A percentile compares a stretch with the other conserved stretches of the same genome.
These are phyloP conservation scores for Cirrhinus mrigala DNA, from an alignment of 2,797 vertebrate genomes.

Conservation along the genomic window DNA sequence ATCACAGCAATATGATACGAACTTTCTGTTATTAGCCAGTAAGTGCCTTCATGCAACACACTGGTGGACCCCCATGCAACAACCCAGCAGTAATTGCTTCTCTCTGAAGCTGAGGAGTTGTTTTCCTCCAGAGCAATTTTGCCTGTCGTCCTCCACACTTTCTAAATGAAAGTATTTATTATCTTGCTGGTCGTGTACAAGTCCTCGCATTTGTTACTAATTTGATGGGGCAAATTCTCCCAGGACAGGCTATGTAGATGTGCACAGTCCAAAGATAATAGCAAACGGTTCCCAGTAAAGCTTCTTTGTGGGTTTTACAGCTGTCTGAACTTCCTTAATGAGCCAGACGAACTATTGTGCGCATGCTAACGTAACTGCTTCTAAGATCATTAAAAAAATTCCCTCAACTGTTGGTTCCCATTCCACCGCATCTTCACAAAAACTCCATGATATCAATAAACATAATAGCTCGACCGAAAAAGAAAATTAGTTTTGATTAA, in stretches of 20 bases:
- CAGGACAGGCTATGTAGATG: neutral
- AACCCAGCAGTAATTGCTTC: conserved; percentile 37
- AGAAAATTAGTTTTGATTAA: neutral
- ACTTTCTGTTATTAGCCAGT: conserved; percentile 34
- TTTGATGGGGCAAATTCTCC: conserved; percentile 36
- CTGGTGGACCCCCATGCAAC: conserved; percentile 26
- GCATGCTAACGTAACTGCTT: conserved; percentile 9
- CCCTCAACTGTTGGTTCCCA: conserved; percentile 9
- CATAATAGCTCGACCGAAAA: neutral
- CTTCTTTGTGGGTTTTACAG: conserved; percentile 45
- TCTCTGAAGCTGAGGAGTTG: conserved; percentile 34
- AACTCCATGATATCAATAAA: conserved; percentile 20
- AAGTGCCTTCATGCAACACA: neutral
- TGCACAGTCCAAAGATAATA: neutral
- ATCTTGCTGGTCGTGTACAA: conserved; percentile 11
- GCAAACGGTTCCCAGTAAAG: conserved; percentile 4
- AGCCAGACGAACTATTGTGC: conserved; percentile 26
- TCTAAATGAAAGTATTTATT: conserved; percentile 45
- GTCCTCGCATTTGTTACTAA: conserved; percentile 23
- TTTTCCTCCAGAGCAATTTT: conserved; percentile 39
- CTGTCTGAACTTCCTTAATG: conserved; percentile 38
- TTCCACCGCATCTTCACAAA: conserved; percentile 30
- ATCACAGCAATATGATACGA: conserved; percentile 24
- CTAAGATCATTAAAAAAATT: conserved; percentile 32
- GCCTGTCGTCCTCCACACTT: conserved; percentile 11